phyloP scores from a whole-genome alignment of 30 jellyfish, hydroid and myxozoan genomes.

The Cassiopea xamachana region DNA sequence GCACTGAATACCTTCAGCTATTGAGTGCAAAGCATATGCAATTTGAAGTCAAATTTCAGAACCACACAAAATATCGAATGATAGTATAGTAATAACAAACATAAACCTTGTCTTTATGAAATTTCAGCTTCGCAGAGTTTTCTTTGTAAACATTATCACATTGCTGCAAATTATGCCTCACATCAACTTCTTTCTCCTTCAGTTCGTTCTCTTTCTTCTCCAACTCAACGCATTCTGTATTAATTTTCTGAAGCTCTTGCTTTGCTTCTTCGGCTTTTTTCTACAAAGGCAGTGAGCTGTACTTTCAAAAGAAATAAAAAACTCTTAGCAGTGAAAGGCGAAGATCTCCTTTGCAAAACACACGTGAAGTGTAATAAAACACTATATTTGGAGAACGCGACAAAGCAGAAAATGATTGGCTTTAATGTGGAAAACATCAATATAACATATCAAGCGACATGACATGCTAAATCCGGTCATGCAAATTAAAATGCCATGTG shows the following conservation, averaged over 20 bases:
- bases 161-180: constrained; percentile 85
- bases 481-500: too few species aligned
- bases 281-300: constrained; percentile 15
- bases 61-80: background rate
- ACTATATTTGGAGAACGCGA: too few species aligned
- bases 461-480: too few species aligned
- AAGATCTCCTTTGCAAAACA: too few species aligned
- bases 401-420: too few species aligned
- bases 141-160: constrained; percentile 76
- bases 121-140: constrained; percentile 63
- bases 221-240: constrained; percentile 65
- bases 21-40: background rate
- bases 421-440: too few species aligned
- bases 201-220: constrained; percentile 83
- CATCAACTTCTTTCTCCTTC: constrained; percentile 86
- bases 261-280: constrained; percentile 76
- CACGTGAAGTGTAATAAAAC: too few species aligned
- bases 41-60: background rate
- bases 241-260: constrained; percentile 54
- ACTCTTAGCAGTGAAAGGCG: too few species aligned
- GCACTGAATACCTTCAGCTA: too few species aligned
- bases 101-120: constrained; percentile 83
- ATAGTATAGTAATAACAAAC: background rate
- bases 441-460: too few species aligned
- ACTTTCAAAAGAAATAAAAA: too few species aligned